Conservation (phyloP, 2,888 invertebrate species). For the Coleophora deauratella region DNA sequence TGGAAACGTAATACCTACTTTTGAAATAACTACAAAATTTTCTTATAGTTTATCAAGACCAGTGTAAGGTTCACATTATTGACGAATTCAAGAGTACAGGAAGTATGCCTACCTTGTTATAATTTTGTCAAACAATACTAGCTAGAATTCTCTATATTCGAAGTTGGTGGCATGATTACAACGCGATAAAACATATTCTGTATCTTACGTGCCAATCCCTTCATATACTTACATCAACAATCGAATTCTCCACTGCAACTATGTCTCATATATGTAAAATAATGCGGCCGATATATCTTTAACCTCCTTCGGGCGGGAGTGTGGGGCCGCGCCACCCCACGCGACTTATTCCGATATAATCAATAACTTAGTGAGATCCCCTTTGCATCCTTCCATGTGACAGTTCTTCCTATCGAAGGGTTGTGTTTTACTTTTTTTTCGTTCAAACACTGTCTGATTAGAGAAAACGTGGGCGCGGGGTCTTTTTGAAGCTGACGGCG, state of each 20-base stretch:
- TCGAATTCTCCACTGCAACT: conserved; percentile 60
- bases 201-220: too few relatives aligned
- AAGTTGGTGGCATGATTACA: too few relatives aligned
- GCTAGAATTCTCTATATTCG: too few relatives aligned
- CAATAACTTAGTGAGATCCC: conserved; percentile 75
- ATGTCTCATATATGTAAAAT: conserved; percentile 73
- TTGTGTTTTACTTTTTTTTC: conserved; percentile 46
- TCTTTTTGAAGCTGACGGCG: conserved; percentile 58
- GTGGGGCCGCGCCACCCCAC: conserved; percentile 44
- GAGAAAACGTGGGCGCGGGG: conserved; percentile 36
- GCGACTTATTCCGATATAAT: conserved; percentile 75
- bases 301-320: conserved; percentile 43
- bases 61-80: too few relatives aligned
- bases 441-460: conserved; percentile 70
- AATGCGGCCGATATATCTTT: conserved; percentile 69
- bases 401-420: conserved; percentile 68
- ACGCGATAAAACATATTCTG: too few relatives aligned
- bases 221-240: too few relatives aligned
- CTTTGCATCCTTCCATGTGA: conserved; percentile 72
- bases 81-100: too few relatives aligned
- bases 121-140: too few relatives aligned
- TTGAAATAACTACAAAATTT: too few relatives aligned
- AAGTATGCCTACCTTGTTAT: too few relatives aligned
- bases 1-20: too few relatives aligned
- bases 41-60: too few relatives aligned